Conservation (phyloP, 2,113 vertebrate genomes). For the Triplophysa dalaica region DNA sequence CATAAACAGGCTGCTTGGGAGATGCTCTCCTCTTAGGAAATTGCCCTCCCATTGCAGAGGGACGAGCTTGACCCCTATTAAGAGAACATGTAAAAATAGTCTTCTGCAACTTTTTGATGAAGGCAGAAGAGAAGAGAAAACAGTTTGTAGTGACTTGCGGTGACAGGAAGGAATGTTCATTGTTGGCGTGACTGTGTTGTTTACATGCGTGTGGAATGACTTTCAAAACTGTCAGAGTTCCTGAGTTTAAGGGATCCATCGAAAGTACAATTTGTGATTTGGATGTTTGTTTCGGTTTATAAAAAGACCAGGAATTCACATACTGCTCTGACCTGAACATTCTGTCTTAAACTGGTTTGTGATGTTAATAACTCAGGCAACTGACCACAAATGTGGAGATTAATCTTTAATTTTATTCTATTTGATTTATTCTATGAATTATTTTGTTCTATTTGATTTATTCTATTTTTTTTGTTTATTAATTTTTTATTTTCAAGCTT, state of each 20-base stretch:
- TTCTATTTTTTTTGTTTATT: too few relatives aligned
- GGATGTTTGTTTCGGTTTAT: conserved; percentile 7
- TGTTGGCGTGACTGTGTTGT: conserved; percentile 15
- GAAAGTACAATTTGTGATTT: background rate
- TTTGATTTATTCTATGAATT: too few relatives aligned
- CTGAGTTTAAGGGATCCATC: background rate
- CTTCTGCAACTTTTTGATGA: background rate
- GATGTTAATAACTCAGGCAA: background rate
- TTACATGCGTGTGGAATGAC: background rate
- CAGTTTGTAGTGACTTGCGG: background rate
- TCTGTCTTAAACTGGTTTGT: background rate
- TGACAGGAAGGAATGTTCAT: conserved; percentile 5
- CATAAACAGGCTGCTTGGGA: conserved; percentile 2
- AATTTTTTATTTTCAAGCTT: too few relatives aligned
- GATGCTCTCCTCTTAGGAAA: conserved; percentile 4
- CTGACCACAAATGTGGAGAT: background rate
- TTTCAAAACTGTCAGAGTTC: background rate
- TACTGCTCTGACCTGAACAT: background rate
- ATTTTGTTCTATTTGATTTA: too few relatives aligned
- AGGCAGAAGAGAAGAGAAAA: background rate
- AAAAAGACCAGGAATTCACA: conserved; percentile 19
- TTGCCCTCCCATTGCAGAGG: conserved; percentile 14
- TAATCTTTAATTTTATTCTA: background rate
- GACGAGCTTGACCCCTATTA: background rate
- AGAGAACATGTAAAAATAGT: background rate